Evolutionary conservation across 2,113 vertebrate species (phyloP).

Genomic region (Athene noctua): DNA sequence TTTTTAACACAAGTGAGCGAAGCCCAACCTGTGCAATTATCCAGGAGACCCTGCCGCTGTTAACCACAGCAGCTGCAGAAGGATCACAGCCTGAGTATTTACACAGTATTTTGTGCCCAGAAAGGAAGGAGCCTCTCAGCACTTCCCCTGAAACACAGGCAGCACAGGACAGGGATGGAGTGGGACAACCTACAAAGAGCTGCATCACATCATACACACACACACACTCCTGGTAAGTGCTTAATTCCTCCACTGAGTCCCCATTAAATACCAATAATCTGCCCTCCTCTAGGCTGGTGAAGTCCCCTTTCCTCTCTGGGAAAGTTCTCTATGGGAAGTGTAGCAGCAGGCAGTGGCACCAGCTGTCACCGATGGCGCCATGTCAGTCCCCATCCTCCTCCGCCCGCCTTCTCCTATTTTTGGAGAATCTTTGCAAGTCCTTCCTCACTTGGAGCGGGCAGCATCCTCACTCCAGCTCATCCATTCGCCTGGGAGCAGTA

Average conservation of each 20-base stretch:
- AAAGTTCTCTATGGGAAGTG: background rate
- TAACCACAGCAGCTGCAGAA: background rate
- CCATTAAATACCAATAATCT: background rate
- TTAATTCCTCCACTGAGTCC: background rate
- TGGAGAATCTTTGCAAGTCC: background rate
- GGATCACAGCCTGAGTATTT: background rate
- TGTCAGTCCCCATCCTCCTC: background rate
- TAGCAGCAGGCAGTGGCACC: background rate
- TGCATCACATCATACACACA: background rate
- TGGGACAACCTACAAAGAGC: background rate
- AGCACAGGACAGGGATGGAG: background rate
- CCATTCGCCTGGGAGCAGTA: fast-evolving
- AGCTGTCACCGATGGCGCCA: background rate
- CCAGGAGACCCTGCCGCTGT: background rate
- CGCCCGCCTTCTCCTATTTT: background rate
- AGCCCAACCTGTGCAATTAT: background rate
- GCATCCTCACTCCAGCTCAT: background rate
- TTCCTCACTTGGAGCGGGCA: fast-evolving
- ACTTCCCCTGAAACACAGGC: background rate
- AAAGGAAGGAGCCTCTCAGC: background rate
- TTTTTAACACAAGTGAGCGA: background rate
- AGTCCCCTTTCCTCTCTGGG: background rate
- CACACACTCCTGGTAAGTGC: background rate
- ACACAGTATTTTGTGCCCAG: fast-evolving
- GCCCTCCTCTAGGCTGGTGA: background rate